Conservation (phyloP, 2,797 vertebrate species). For the Delichon dasypus region DNA sequence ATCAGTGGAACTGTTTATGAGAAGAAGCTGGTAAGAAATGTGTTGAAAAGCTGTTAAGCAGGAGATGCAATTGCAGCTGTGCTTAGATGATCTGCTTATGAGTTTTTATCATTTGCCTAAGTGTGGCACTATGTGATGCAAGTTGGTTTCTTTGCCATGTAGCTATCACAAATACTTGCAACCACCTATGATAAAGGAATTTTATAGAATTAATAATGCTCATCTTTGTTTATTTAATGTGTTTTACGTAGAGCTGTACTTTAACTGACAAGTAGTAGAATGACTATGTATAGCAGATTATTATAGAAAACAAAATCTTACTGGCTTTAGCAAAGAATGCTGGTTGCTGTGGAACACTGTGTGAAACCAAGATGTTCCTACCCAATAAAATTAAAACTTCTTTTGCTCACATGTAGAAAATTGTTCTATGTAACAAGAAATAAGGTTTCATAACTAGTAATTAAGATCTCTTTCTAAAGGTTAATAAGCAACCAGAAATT, state of each 20-base stretch:
- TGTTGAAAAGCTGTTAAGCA: not conserved
- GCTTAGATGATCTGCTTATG: constrained; percentile 19
- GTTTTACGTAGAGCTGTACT: not conserved
- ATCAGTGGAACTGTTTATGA: not conserved
- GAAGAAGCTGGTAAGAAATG: constrained; percentile 5
- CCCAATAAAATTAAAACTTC: not conserved
- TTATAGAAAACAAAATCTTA: constrained; percentile 5
- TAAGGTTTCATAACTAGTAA: not conserved
- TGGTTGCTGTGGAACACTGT: not conserved
- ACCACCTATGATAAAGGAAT: constrained; percentile 39
- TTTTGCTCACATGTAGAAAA: not conserved
- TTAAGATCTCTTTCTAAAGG: not conserved
- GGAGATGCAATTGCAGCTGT: not conserved
- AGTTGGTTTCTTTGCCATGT: constrained; percentile 28
- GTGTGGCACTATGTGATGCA: constrained; percentile 35
- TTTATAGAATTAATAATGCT: not conserved
- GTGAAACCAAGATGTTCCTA: not conserved
- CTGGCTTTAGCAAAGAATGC: not conserved
- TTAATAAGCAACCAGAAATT: not conserved
- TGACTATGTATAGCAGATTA: not conserved
- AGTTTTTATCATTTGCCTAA: constrained; percentile 7
- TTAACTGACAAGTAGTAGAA: not conserved
- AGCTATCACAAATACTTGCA: constrained; percentile 62
- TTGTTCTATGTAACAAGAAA: not conserved
- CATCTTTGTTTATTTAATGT: not conserved